Evolutionary conservation across 2,797 vertebrate species (phyloP), one percentile per base, ranked within the genome.

Genomic region (Acanthiza pusilla): DNA sequence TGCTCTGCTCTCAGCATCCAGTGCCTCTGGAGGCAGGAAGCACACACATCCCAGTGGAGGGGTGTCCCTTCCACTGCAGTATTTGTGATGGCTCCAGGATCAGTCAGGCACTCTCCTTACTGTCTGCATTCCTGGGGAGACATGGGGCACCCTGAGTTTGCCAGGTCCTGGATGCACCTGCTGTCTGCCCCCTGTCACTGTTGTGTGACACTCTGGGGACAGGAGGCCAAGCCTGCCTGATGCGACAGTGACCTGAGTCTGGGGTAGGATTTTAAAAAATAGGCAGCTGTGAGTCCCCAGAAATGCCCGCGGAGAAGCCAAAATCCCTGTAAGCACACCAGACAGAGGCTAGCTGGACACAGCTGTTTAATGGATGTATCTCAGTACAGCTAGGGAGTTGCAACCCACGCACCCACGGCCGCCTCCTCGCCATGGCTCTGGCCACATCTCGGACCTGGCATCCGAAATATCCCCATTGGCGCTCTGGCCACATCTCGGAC

Each of bases 361-460:
- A 96, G 95, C 92, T 96, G 86, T 97, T 97, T 97, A 97, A 96
- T 97, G 95, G 87, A 94, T 51, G 14, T 75, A 65, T 92, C 63
- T 90, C 57, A 58, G 78, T 92, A 94, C 86, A 63, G 90, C 76
- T 30, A 21, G 60, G 85, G 77, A 34, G 30, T 61, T 89, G 83
- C 6, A 38, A 86, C 60, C 43, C 84, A 81, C 5, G 17, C 54
- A 72, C 55, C 88, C 87, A 85, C 43, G 20, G 71, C 66, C 26
- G 5, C 88, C 83, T 91, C 85, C 80, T 77, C 18, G 10, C 86
- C 89, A 73, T 13, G 57, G 86, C 86, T 92, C 68, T 25, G 55
- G 80, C 91, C 91, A 82, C 26, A 27, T 71, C 67, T 88, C 10
- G 11, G 74, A 68, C 85, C 79, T 85, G 60, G 67, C 71, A 74